These are phyloP conservation scores for Labeo calbasu DNA, from an alignment of 2,797 vertebrate species.

Conservation along the genomic window DNA sequence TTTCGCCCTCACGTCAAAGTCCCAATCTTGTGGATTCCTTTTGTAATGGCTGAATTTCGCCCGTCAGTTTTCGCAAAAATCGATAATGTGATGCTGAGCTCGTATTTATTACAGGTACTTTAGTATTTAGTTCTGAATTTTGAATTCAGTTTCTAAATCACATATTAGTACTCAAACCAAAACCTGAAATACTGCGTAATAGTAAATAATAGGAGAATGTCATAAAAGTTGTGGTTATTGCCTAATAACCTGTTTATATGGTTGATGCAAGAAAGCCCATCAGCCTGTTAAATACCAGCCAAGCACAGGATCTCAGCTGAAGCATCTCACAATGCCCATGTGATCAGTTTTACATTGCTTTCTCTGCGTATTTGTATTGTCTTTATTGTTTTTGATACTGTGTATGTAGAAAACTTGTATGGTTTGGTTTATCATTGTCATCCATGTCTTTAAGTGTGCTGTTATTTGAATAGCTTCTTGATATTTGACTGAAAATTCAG, in stretches of 20 bases:
- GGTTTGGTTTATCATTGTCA: neutral
- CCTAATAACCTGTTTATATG: slow-evolving; percentile 8
- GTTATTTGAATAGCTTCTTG: neutral
- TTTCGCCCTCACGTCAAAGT: neutral
- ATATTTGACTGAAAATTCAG: neutral
- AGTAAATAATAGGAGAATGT: slow-evolving; percentile 8
- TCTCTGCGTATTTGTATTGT: neutral
- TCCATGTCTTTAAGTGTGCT: slow-evolving; percentile 6
- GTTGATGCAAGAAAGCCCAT: slow-evolving; percentile 10
- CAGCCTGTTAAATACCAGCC: neutral
- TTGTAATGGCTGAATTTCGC: neutral
- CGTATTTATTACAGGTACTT: neutral
- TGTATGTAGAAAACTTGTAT: neutral
- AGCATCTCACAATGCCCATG: neutral
- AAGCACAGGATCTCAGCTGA: neutral
- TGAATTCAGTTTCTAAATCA: neutral
- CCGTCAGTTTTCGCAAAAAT: too few species aligned
- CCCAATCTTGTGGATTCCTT: neutral
- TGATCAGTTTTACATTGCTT: slow-evolving; percentile 6
- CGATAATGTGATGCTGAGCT: neutral
- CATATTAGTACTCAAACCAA: neutral
- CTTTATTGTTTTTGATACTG: neutral
- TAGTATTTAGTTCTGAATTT: neutral
- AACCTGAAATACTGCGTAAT: neutral
- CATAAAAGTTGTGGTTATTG: neutral